Conservation (phyloP, 2,797 vertebrate genomes). For the Danio albolineatus region DNA sequence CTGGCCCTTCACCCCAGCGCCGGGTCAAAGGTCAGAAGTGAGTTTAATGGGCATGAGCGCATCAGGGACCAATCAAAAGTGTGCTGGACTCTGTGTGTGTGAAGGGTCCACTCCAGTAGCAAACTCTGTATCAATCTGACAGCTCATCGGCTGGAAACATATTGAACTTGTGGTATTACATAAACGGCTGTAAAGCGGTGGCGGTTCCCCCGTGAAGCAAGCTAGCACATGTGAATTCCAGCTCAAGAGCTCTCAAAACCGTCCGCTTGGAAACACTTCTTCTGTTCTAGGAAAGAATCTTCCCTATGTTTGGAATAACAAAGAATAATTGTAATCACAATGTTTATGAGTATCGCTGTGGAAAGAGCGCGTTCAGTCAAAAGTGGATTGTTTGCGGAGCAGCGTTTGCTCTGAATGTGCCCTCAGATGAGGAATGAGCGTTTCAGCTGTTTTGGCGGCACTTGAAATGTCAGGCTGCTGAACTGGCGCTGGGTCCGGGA, state of each 20-base stretch:
- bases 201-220: background rate
- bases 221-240: conserved; percentile 40
- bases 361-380: conserved; percentile 21
- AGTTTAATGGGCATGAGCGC: conserved; percentile 20
- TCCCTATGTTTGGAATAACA: conserved; percentile 45
- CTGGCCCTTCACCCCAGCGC: conserved; percentile 43
- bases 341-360: conserved; percentile 30
- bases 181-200: conserved; percentile 22
- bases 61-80: conserved; percentile 37
- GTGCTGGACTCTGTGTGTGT: background rate
- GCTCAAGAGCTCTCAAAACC: conserved; percentile 17
- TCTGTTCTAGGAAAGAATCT: conserved; percentile 32
- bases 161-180: conserved; percentile 40
- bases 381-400: background rate
- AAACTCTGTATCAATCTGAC: conserved; percentile 31
- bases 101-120: conserved; percentile 15
- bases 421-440: conserved; percentile 35
- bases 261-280: conserved; percentile 18
- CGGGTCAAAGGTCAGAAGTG: conserved; percentile 50
- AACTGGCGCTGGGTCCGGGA: conserved; percentile 28
- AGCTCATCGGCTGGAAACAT: conserved; percentile 12
- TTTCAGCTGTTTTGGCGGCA: conserved; percentile 13
- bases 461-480: conserved; percentile 45
- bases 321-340: conserved; percentile 29
- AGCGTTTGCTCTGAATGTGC: conserved; percentile 12